Percentiles rank a stretch among this genome's conserved stretches.
Evolutionary conservation across 1,140 invertebrate species (phyloP).

Genomic region (Lethrus apterus): DNA sequence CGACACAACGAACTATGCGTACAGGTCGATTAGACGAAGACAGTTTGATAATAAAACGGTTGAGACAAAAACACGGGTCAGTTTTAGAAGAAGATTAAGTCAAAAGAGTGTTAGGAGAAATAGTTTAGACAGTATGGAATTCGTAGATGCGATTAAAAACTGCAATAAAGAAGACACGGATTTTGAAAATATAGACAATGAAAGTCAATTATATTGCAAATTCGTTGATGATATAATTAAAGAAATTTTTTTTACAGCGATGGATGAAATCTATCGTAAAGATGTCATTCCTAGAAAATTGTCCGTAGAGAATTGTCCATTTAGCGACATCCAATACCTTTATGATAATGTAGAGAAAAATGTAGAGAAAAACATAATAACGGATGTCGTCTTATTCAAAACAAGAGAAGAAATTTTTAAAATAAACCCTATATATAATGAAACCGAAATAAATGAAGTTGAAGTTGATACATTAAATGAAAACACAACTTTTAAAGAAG

Average conservation of each 20-base stretch:
- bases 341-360: neutral
- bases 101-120: slow-evolving; percentile 6
- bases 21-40: slow-evolving; percentile 1
- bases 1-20: slow-evolving; percentile 8
- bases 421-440: neutral
- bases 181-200: neutral
- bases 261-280: too few species aligned
- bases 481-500: slow-evolving; percentile 3
- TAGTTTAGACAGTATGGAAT: slow-evolving; percentile 1
- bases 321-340: too few species aligned
- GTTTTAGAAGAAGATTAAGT: slow-evolving; percentile 11
- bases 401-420: neutral
- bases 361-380: neutral
- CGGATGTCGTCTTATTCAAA: neutral
- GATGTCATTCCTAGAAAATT: too few species aligned
- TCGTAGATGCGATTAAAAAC: slow-evolving; percentile 1
- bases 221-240: slow-evolving; percentile 8
- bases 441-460: slow-evolving; percentile 10
- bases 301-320: too few species aligned
- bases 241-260: too few species aligned
- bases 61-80: slow-evolving; percentile 10
- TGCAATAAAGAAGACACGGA: neutral
- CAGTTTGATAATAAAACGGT: slow-evolving; percentile 5
- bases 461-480: slow-evolving; percentile 3
- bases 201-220: neutral